Conservation (phyloP, 1,140 invertebrate genomes). For the Drosophila fuyamai region DNA sequence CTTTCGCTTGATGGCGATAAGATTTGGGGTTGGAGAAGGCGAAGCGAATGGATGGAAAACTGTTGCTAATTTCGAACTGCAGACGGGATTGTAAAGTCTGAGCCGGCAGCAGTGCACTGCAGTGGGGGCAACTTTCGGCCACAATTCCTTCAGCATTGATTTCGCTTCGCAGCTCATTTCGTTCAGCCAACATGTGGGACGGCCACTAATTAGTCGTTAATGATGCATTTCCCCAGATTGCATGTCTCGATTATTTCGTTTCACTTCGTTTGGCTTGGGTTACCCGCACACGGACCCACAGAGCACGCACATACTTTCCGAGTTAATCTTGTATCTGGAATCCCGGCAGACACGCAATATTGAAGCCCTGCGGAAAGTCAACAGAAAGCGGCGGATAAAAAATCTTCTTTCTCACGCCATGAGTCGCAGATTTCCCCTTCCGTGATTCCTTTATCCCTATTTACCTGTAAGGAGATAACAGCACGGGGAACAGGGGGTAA, state of each 20-base stretch:
- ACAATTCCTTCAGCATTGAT: conserved; percentile 45
- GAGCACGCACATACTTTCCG: conserved; percentile 33
- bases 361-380: conserved; percentile 66
- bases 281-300: conserved; percentile 13
- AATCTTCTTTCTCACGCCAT: conserved; percentile 45
- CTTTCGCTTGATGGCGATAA: conserved; percentile 22
- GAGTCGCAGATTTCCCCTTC: conserved; percentile 32
- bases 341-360: conserved; percentile 65
- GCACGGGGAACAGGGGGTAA: conserved; percentile 3
- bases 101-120: conserved; percentile 7
- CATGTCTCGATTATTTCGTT: conserved; percentile 60
- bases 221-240: conserved; percentile 74
- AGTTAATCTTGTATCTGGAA: conserved; percentile 49
- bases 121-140: conserved; percentile 18
- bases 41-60: conserved; percentile 13
- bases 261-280: conserved; percentile 30
- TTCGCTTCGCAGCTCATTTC: conserved; percentile 44
- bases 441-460: conserved; percentile 35
- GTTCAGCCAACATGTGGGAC: conserved; percentile 38
- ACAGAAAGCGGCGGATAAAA: conserved; percentile 21
- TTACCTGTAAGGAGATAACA: conserved; percentile 53
- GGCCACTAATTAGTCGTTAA: conserved; percentile 73
- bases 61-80: conserved; percentile 65
- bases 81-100: conserved; percentile 58
- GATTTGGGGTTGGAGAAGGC: conserved; percentile 3